Evolutionary conservation across 2,888 invertebrate genomes (phyloP), one percentile per base, ranked within the genome.

Genomic region (Hipparchia semele): DNA sequence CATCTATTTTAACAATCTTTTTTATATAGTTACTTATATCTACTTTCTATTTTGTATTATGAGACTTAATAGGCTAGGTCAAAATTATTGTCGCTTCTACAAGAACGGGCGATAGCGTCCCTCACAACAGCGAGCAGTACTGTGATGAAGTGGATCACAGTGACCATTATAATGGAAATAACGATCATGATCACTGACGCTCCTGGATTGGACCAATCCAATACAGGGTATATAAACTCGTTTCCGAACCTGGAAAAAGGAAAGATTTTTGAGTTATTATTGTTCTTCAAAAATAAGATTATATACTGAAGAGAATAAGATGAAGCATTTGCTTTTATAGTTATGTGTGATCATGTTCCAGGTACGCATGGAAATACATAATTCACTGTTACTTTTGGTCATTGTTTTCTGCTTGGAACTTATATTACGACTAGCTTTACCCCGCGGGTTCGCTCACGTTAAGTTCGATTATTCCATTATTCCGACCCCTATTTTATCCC

Each of bases 191-290:
- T 83, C 9, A 94, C 80, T 0, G 97, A 95, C 70, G 86, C 82
- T 6, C 94, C 94, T 0, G 97, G 96, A 61, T 94, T 94, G 33
- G 94, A 88, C 97, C 98, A 98, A 89, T 98, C 96, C 79, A 98
- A 87, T 81, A 97, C 95, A 61, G 96, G 96, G 88, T 98, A 98
- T 77, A 98, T 96, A 83, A 94, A 96, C 62, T 89, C 89, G 60
- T 94, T 87, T 33, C 96, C 96, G 78, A 94, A 91, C 77, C 96
- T 96, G 87, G 33, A 86, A 86, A 76, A 72, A 76, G 9, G 51
- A 58, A 33, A n/a, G 58, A 45, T 56, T 54, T 54, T 54, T 13
- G 7, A 13, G 3, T 13, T 7, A 23, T 58, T 23, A 13, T 13
- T 23, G 8, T 23, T 58, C 5, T n/a, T n/a, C 6, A 6, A 49